Conservation (phyloP, 2,888 invertebrate genomes). For the Philereme transversata region DNA sequence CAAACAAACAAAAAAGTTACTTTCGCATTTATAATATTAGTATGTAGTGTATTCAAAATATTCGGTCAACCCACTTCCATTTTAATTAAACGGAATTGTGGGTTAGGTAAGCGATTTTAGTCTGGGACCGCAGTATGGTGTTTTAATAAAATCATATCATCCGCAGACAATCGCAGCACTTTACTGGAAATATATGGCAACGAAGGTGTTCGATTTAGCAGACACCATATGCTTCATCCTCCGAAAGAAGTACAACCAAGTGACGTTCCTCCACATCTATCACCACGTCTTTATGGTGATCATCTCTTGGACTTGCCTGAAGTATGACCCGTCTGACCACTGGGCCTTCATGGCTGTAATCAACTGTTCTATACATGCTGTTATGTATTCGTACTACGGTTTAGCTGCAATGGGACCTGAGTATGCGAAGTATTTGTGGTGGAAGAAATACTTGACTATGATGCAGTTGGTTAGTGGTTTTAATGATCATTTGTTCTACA, state of each 20-base stretch:
- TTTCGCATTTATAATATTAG: too few species aligned
- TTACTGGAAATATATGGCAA: conserved; percentile 88
- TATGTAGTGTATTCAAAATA: too few species aligned
- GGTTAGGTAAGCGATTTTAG: too few species aligned
- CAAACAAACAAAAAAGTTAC: too few species aligned
- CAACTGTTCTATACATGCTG: conserved; percentile 87
- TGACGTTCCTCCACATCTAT: conserved; percentile 93
- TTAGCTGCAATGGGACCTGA: conserved; percentile 87
- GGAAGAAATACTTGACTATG: conserved; percentile 91
- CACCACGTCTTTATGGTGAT: conserved; percentile 90
- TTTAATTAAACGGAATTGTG: too few species aligned
- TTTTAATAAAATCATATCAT: background rate
- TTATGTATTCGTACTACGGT: conserved; percentile 90
- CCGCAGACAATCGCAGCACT: conserved; percentile 48
- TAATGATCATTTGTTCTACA: background rate
- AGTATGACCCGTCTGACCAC: conserved; percentile 89
- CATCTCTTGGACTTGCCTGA: conserved; percentile 88
- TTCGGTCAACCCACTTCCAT: too few species aligned
- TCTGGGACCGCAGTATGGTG: too few species aligned
- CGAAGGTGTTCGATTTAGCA: conserved; percentile 87
- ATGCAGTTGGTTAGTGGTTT: conserved; percentile 86
- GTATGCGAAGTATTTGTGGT: conserved; percentile 89
- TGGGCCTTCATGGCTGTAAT: conserved; percentile 87
- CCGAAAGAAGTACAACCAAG: conserved; percentile 88
- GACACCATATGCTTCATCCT: conserved; percentile 93